Conservation (phyloP, 2,888 invertebrate species). For the Julus scandinavius region DNA sequence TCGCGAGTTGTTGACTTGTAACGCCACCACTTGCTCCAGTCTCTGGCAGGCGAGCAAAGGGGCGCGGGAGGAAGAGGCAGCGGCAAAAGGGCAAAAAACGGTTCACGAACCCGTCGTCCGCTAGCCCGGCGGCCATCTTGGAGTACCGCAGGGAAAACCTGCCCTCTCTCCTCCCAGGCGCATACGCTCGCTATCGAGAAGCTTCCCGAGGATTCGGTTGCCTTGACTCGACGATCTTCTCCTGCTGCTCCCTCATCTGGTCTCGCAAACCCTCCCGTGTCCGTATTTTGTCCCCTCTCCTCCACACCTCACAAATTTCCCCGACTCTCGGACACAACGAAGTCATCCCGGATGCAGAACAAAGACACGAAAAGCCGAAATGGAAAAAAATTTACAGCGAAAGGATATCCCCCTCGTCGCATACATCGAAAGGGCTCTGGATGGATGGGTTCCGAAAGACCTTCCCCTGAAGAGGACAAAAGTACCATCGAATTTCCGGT, state of each 20-base stretch:
- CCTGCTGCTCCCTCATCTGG: neutral
- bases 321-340: neutral
- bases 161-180: neutral
- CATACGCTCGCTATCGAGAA: neutral
- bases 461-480: neutral
- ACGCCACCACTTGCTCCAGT: neutral
- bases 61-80: neutral
- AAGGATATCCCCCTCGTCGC: neutral
- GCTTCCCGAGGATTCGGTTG: slow-evolving; percentile 2
- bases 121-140: neutral
- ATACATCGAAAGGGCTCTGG: neutral
- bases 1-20: neutral
- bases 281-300: neutral
- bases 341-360: neutral
- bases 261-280: neutral
- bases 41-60: neutral
- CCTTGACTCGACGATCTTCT: slow-evolving; percentile 13
- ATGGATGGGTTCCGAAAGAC: neutral
- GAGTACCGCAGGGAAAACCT: neutral
- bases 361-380: neutral
- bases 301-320: neutral
- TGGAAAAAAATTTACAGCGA: neutral
- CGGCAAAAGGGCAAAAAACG: neutral
- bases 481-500: neutral
- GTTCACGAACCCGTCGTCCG: neutral